A percentile compares a stretch with the other conserved stretches of the same genome.
Conservation (phyloP, 1,140 invertebrate species). For the Papilio polyxenes region DNA sequence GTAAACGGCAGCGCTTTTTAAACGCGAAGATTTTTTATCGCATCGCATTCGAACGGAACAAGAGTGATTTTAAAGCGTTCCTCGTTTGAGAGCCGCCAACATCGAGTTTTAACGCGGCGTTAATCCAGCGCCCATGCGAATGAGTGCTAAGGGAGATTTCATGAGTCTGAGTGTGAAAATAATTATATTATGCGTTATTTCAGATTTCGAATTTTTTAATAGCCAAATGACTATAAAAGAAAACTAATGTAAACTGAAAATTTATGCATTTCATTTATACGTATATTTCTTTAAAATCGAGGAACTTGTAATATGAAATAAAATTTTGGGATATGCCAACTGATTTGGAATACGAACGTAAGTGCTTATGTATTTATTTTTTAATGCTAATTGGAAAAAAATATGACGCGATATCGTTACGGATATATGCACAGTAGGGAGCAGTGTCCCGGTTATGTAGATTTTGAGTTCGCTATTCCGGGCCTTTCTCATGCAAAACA, state of each 20-base stretch:
- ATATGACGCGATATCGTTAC: conserved; percentile 1
- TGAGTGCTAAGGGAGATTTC: too few relatives aligned
- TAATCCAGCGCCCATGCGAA: too few relatives aligned
- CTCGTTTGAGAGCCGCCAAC: too few relatives aligned
- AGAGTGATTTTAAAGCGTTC: too few relatives aligned
- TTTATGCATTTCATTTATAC: not conserved
- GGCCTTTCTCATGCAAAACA: conserved; percentile 26
- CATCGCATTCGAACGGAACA: too few relatives aligned
- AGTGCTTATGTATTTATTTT: not conserved
- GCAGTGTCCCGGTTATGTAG: conserved; percentile 15
- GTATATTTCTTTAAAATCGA: not conserved
- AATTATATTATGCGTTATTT: too few relatives aligned
- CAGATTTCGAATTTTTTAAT: too few relatives aligned
- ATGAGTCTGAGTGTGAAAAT: too few relatives aligned
- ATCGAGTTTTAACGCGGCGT: too few relatives aligned
- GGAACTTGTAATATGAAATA: not conserved
- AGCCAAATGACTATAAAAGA: not conserved
- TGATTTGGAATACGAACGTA: not conserved
- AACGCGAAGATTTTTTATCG: too few relatives aligned
- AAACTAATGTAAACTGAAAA: not conserved
- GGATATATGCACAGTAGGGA: not conserved
- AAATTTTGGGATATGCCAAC: not conserved
- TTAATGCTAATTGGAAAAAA: conserved; percentile 14
- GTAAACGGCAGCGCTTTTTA: too few relatives aligned
- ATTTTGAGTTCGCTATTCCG: conserved; percentile 22